phyloP scores from a whole-genome alignment of 2,113 vertebrate genomes.

The Monarcha castaneiventris region DNA sequence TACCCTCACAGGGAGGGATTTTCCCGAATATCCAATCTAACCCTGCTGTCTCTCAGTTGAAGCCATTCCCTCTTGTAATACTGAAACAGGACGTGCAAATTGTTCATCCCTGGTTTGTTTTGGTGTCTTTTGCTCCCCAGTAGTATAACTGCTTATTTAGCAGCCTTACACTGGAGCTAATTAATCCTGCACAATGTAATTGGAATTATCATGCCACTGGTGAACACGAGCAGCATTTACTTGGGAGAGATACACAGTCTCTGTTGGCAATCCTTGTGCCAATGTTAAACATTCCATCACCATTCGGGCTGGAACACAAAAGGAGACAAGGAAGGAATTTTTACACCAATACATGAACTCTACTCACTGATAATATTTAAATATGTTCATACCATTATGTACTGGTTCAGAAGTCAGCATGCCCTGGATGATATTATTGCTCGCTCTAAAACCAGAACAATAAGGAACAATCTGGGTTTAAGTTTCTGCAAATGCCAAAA shows the following conservation, averaged over 20 bases:
- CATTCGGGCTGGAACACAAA: slow-evolving; percentile 66
- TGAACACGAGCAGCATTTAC: neutral
- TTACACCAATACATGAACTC: neutral
- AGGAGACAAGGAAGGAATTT: neutral
- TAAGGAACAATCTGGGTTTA: neutral
- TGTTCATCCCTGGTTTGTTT: slow-evolving; percentile 33
- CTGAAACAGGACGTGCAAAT: neutral
- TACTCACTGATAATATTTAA: neutral
- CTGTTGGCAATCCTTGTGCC: neutral
- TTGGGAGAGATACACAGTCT: neutral
- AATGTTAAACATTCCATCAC: slow-evolving; percentile 58
- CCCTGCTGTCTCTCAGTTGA: neutral
- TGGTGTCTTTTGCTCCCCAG: slow-evolving; percentile 35
- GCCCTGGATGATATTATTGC: neutral
- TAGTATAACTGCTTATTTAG: slow-evolving; percentile 62
- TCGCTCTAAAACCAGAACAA: neutral
- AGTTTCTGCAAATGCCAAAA: neutral
- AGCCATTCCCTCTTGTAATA: no score
- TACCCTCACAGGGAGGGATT: neutral
- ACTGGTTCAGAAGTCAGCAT: neutral
- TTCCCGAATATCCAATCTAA: neutral
- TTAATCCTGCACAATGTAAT: slow-evolving; percentile 59
- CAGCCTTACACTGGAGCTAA: slow-evolving; percentile 62
- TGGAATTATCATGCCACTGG: slow-evolving; percentile 38
- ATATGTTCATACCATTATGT: neutral